These are phyloP conservation scores for Trigoniulus corallinus DNA, from an alignment of 1,140 invertebrate genomes.

Conservation along the genomic window DNA sequence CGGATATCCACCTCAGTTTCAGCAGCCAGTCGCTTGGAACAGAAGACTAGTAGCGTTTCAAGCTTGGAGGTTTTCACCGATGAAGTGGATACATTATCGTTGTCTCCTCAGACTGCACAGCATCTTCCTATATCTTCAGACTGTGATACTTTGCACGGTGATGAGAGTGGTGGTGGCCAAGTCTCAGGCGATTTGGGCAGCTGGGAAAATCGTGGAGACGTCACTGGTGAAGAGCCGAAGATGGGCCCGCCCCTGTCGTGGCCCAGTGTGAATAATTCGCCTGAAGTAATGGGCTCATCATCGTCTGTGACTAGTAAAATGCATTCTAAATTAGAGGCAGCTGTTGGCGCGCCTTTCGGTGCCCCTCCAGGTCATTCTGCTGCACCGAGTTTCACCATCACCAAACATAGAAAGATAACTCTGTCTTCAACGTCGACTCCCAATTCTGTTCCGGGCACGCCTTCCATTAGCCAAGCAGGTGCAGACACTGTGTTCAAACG, in stretches of 20 bases:
- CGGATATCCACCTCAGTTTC: too few species aligned
- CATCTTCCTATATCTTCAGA: too few species aligned
- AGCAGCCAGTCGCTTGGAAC: too few species aligned
- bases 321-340: background rate
- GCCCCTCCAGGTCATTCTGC: background rate
- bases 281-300: background rate
- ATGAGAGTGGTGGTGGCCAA: too few species aligned
- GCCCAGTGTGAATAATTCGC: background rate
- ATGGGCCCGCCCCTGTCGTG: background rate
- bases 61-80: too few species aligned
- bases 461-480: too few species aligned
- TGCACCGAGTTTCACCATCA: constrained; percentile 21
- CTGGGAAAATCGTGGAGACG: background rate
- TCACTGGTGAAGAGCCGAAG: background rate
- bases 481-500: too few species aligned
- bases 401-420: constrained; percentile 28
- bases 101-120: too few species aligned
- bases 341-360: background rate
- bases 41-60: too few species aligned
- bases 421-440: background rate
- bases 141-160: too few species aligned
- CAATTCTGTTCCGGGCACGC: background rate
- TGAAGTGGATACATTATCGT: too few species aligned
- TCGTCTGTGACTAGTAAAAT: background rate
- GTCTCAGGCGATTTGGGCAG: too few species aligned